Evolutionary conservation across 2,888 invertebrate genomes (phyloP).

Genomic region (Eristalis pertinax): DNA sequence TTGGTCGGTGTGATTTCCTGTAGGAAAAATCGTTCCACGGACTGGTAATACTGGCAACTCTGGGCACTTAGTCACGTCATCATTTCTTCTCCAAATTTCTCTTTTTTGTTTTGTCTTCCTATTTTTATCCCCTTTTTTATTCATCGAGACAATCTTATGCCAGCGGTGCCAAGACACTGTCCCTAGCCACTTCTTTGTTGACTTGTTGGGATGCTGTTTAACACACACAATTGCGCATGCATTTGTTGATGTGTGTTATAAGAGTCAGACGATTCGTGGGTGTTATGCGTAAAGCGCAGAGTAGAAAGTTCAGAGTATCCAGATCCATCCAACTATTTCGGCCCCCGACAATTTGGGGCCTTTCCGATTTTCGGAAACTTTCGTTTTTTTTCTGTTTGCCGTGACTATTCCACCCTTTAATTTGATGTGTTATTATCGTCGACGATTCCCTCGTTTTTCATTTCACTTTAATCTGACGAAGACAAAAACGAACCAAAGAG

Average conservation of each 20-base stretch:
- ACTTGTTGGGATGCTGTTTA: constrained; percentile 50
- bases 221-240: constrained; percentile 13
- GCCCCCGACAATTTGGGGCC: constrained; percentile 67
- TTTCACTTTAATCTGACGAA: constrained; percentile 6
- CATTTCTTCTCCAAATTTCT: constrained; percentile 57
- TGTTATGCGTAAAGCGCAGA: constrained; percentile 42
- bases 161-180: constrained; percentile 22
- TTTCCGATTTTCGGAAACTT: constrained; percentile 45
- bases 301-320: constrained; percentile 69
- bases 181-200: constrained; percentile 59
- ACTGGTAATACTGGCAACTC: constrained; percentile 7
- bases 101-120: constrained; percentile 43
- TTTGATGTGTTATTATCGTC: constrained; percentile 40
- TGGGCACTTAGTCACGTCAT: constrained; percentile 64
- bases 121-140: constrained; percentile 17
- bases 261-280: constrained; percentile 33
- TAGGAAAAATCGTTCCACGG: constrained; percentile 33
- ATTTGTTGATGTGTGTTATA: background rate
- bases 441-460: constrained; percentile 6
- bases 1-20: constrained; percentile 63
- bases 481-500: background rate
- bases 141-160: constrained; percentile 2
- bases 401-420: constrained; percentile 16
- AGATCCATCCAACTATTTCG: constrained; percentile 56
- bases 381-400: constrained; percentile 9